phyloP scores from a whole-genome alignment of 2,113 vertebrate species.

The Corythornis madagascariensis region DNA sequence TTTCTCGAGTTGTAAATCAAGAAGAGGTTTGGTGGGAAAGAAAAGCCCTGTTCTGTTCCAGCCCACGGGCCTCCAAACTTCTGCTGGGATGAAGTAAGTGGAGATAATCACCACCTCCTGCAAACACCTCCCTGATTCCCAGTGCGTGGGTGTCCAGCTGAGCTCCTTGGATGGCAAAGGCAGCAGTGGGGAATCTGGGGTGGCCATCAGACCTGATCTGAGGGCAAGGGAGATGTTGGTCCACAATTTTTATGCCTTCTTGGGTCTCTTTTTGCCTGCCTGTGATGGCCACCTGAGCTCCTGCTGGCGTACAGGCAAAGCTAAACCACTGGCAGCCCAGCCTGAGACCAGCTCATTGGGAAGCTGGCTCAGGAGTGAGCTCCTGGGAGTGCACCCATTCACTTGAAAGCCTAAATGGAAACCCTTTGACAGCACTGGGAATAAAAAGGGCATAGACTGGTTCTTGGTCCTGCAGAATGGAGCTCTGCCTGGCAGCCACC shows the following conservation, averaged over 20 bases:
- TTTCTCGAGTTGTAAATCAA: not conserved
- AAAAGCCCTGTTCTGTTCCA: not conserved
- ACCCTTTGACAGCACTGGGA: not conserved
- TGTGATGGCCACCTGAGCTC: not conserved
- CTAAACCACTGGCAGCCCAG: not conserved
- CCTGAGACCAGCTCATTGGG: not conserved
- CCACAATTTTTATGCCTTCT: not conserved
- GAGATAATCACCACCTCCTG: not conserved
- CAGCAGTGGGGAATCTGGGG: not conserved
- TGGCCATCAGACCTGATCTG: not conserved
- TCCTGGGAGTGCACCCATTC: not conserved
- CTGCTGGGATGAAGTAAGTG: not conserved
- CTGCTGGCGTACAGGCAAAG: not conserved
- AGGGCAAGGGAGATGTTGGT: not conserved
- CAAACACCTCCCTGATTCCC: not conserved
- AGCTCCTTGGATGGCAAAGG: rapidly evolving
- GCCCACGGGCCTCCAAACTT: not conserved
- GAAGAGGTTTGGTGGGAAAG: not conserved
- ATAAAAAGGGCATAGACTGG: not conserved
- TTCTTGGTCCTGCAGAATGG: not conserved
- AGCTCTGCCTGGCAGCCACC: not conserved
- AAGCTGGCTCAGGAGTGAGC: rapidly evolving
- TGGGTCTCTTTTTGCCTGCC: not conserved
- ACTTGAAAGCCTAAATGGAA: not conserved
- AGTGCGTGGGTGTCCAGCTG: rapidly evolving